Evolutionary conservation across 2,888 invertebrate species (phyloP).

Genomic region (Nephrotoma guestfalica): DNA sequence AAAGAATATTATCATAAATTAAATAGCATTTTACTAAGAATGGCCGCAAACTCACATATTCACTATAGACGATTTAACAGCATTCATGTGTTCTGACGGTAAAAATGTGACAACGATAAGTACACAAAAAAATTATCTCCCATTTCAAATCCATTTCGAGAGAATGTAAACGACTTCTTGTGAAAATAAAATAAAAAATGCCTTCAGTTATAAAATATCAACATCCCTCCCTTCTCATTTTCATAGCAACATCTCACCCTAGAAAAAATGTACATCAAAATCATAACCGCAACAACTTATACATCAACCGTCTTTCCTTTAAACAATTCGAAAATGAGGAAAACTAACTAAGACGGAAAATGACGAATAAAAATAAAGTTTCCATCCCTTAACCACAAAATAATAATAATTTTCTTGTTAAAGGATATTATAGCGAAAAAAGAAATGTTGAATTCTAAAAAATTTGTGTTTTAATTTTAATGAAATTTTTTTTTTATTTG

Average conservation of each 20-base stretch:
- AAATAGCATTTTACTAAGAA: not conserved
- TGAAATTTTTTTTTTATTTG: not conserved
- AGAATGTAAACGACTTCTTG: not conserved
- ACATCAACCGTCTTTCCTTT: not conserved
- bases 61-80: not conserved
- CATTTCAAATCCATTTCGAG: not conserved
- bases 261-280: not conserved
- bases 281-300: not conserved
- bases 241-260: not conserved
- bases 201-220: not conserved
- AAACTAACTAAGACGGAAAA: not conserved
- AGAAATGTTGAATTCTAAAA: not conserved
- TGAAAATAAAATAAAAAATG: not conserved
- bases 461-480: not conserved
- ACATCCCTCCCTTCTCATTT: not conserved
- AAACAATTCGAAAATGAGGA: not conserved
- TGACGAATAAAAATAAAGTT: not conserved
- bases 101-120: not conserved
- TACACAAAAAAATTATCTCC: not conserved
- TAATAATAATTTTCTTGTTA: not conserved
- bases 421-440: not conserved
- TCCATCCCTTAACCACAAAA: not conserved
- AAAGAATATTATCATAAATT: not conserved
- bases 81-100: not conserved
- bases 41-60: not conserved